Evolutionary conservation across 2,888 invertebrate species (phyloP).

Genomic region (Mimumesa dahlbomi): DNA sequence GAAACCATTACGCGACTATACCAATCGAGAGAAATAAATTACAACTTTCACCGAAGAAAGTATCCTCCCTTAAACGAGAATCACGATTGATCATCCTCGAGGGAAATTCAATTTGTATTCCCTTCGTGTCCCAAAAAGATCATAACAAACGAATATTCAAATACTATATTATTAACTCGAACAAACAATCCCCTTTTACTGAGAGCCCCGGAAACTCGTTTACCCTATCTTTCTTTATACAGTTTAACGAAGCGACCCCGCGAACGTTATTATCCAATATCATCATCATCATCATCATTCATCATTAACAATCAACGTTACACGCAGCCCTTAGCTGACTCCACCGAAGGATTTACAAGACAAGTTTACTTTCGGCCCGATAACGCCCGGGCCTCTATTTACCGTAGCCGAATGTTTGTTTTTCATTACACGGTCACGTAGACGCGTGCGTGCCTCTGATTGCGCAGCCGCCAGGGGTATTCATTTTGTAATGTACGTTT

Average conservation of each 20-base stretch:
- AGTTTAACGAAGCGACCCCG: no score
- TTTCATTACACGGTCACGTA: slow-evolving; percentile 45
- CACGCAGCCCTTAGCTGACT: slow-evolving; percentile 12
- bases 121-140: no score
- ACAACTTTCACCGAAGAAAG: neutral
- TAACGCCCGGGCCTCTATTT: slow-evolving; percentile 38
- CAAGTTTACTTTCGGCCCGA: slow-evolving; percentile 4
- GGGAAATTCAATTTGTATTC: no score
- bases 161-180: neutral
- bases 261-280: no score
- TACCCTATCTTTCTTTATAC: no score
- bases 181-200: no score
- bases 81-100: no score
- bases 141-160: neutral
- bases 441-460: slow-evolving; percentile 33
- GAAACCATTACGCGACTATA: no score
- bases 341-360: slow-evolving; percentile 24
- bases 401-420: slow-evolving; percentile 36
- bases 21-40: no score
- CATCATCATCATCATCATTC: no score
- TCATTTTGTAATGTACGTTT: slow-evolving; percentile 41
- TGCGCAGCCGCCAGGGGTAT: slow-evolving; percentile 32
- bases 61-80: neutral
- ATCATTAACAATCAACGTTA: no score
- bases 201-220: no score